phyloP scores from a whole-genome alignment of 2,113 vertebrate species.

The Podiceps cristatus region DNA sequence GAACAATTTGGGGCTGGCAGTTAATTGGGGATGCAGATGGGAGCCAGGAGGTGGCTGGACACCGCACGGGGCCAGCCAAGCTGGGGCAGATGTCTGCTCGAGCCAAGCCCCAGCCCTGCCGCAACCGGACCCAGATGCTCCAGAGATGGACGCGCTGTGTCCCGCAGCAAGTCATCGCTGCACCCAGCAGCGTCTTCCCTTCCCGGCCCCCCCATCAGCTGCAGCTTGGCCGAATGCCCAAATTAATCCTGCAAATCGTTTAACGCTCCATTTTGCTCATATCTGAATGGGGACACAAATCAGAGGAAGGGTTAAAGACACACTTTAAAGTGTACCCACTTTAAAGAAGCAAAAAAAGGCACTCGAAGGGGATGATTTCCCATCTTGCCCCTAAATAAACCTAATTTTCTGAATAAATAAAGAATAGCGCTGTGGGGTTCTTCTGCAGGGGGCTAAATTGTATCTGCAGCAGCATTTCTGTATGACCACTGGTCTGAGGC shows the following conservation, averaged over 20 bases:
- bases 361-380: background rate
- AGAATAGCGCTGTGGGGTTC: rapidly evolving
- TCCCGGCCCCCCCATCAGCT: background rate
- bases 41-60: background rate
- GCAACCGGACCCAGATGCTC: background rate
- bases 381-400: background rate
- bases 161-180: rapidly evolving
- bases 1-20: background rate
- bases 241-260: background rate
- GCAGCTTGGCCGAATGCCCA: background rate
- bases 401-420: background rate
- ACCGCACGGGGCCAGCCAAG: background rate
- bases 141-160: background rate
- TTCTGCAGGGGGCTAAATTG: background rate
- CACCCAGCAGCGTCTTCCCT: background rate
- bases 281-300: background rate
- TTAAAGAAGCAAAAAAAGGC: background rate
- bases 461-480: background rate
- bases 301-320: background rate
- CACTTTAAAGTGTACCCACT: background rate
- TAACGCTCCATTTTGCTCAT: background rate
- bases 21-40: background rate
- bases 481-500: background rate
- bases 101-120: background rate
- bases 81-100: background rate